Evolutionary conservation across 2,888 invertebrate genomes (phyloP).

Genomic region (Agrenia bidenticulata): DNA sequence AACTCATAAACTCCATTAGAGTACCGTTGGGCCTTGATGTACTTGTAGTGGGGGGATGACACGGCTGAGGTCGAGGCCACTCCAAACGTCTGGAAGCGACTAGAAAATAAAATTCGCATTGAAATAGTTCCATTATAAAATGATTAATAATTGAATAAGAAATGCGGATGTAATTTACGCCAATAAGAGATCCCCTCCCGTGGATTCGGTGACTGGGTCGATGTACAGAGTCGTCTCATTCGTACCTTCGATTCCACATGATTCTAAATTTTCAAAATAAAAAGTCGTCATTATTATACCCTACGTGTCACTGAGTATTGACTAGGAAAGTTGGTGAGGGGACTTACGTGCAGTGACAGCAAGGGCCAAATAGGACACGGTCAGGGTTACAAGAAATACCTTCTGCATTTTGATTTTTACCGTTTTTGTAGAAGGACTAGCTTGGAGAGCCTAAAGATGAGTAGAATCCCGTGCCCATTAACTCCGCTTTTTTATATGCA

Average conservation of each 20-base stretch:
- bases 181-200: not conserved
- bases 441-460: not conserved
- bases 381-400: not conserved
- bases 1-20: constrained; percentile 1
- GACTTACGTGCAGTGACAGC: not conserved
- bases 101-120: not conserved
- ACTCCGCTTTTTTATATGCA: not conserved
- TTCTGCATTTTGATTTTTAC: constrained; percentile 6
- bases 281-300: not conserved
- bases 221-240: not conserved
- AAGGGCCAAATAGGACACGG: not conserved
- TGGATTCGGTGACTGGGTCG: not conserved
- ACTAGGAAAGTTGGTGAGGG: not conserved
- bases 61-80: not conserved
- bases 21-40: not conserved
- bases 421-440: not conserved
- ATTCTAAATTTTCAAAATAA: not conserved
- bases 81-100: not conserved
- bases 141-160: not conserved
- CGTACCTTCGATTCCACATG: not conserved
- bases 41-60: not conserved
- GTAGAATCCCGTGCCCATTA: not conserved
- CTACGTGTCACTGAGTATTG: too few species aligned
- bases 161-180: constrained; percentile 7
- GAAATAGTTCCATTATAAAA: not conserved